phyloP scores from a whole-genome alignment of 2,113 vertebrate species.

The Actenoides lindsayi region DNA sequence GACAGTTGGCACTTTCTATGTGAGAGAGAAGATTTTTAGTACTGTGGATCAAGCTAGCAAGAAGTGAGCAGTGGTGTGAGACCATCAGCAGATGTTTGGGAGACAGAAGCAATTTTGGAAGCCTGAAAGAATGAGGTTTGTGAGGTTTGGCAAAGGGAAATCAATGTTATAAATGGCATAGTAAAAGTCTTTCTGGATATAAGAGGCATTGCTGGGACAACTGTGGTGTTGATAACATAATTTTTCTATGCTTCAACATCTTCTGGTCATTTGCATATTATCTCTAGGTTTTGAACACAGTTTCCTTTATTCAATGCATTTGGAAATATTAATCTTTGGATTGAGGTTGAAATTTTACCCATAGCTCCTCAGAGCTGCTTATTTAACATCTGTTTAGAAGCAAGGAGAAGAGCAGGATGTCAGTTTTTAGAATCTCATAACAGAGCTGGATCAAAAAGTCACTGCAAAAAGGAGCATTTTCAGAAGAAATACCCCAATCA shows the following conservation, averaged over 20 bases:
- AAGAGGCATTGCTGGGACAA: neutral
- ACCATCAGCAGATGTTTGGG: slow-evolving; percentile 27
- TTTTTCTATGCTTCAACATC: neutral
- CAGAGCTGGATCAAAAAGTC: neutral
- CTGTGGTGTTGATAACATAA: neutral
- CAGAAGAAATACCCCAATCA: neutral
- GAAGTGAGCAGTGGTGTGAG: slow-evolving; percentile 31
- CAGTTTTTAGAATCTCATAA: neutral
- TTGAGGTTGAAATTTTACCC: neutral
- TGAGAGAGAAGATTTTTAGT: slow-evolving; percentile 30
- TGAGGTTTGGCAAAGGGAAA: neutral
- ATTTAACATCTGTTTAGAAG: neutral
- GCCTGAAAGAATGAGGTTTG: neutral
- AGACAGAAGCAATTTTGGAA: slow-evolving; percentile 9
- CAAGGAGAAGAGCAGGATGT: neutral
- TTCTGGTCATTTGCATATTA: neutral
- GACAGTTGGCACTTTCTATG: neutral
- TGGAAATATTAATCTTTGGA: neutral
- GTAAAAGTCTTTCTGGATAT: neutral
- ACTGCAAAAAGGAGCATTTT: neutral
- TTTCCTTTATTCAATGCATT: neutral
- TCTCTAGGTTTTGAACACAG: neutral
- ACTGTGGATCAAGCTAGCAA: neutral
- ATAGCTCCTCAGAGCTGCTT: neutral
- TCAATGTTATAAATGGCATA: neutral